A percentile compares a stretch with the other conserved stretches of the same genome.
These are phyloP conservation scores for Parazoanthus swiftii DNA, from an alignment of 92 coral and sea anemone genomes.

Conservation along the genomic window DNA sequence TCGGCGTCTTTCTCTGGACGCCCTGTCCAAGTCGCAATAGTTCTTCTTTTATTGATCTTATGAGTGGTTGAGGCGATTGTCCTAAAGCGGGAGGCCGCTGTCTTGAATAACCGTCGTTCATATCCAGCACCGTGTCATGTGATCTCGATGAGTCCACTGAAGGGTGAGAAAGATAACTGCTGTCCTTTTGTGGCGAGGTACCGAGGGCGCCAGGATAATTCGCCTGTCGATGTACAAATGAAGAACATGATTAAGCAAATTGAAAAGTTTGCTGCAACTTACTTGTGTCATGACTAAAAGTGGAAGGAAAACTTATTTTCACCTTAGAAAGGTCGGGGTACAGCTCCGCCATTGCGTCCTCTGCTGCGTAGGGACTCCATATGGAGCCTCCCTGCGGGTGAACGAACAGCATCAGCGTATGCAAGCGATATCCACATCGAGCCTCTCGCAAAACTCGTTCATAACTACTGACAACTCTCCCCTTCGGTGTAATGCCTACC, in stretches of 20 bases:
- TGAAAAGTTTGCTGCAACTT: too few species aligned
- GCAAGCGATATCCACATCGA: neutral
- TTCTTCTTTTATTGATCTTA: constrained; percentile 90
- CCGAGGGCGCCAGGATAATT: constrained; percentile 80
- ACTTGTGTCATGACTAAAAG: too few species aligned
- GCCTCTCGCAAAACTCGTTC: neutral
- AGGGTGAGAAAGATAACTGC: constrained; percentile 65
- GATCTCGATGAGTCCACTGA: constrained; percentile 52
- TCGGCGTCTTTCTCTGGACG: constrained; percentile 65
- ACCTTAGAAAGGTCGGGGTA: constrained; percentile 89
- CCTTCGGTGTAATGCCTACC: too few species aligned
- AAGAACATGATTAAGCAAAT: neutral
- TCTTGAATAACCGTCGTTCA: constrained; percentile 57
- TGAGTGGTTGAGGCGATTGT: constrained; percentile 88
- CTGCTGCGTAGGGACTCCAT: constrained; percentile 98
- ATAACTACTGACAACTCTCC: too few species aligned
- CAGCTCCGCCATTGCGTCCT: constrained; percentile 87
- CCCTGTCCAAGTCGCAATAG: constrained; percentile 82
- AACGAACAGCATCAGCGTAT: neutral
- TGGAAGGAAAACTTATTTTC: constrained; percentile 2
- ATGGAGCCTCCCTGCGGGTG: constrained; percentile 72
- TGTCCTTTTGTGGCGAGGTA: constrained; percentile 75
- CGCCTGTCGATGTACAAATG: constrained; percentile 46
- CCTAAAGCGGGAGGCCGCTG: constrained; percentile 75
- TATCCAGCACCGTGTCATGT: constrained; percentile 82